These are phyloP conservation scores for Thysanoteuthis rhombus DNA, from an alignment of 2,888 invertebrate species.

Conservation along the genomic window DNA sequence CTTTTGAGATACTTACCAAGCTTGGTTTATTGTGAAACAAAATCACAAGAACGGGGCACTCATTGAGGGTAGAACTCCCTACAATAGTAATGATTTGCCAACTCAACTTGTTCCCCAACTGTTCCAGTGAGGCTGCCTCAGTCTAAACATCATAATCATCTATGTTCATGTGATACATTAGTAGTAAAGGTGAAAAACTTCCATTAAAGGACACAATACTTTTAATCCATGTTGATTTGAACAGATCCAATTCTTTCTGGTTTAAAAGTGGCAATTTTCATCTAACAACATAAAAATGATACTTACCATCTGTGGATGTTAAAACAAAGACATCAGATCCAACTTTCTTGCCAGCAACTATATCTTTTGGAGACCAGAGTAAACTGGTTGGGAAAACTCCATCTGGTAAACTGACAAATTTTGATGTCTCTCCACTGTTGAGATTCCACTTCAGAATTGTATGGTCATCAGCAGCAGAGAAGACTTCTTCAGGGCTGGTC, in stretches of 20 bases:
- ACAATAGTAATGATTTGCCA: too few species aligned
- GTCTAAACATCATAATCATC: too few species aligned
- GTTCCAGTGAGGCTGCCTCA: too few species aligned
- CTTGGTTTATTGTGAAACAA: too few species aligned
- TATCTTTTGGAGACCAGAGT: constrained; percentile 83
- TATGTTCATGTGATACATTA: too few species aligned
- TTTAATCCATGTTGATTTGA: not conserved
- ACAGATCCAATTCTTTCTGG: not conserved
- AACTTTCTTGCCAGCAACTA: constrained; percentile 61
- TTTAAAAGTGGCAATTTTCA: not conserved
- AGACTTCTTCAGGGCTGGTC: constrained; percentile 93
- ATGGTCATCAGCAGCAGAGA: constrained; percentile 94
- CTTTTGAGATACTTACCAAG: too few species aligned
- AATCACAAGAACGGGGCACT: too few species aligned
- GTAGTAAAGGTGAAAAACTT: too few species aligned
- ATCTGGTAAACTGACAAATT: constrained; percentile 80
- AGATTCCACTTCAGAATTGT: constrained; percentile 89
- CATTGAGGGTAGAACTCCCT: too few species aligned
- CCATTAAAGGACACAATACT: not conserved
- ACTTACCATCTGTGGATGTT: constrained; percentile 85
- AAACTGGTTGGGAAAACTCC: constrained; percentile 90
- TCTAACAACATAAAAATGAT: not conserved
- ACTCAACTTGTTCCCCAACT: too few species aligned
- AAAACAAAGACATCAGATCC: constrained; percentile 84
- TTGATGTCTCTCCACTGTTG: constrained; percentile 79